Percentiles rank a stretch among this genome's conserved stretches.
Conservation (phyloP, 2,113 vertebrate species). For the Lycaon pictus region DNA sequence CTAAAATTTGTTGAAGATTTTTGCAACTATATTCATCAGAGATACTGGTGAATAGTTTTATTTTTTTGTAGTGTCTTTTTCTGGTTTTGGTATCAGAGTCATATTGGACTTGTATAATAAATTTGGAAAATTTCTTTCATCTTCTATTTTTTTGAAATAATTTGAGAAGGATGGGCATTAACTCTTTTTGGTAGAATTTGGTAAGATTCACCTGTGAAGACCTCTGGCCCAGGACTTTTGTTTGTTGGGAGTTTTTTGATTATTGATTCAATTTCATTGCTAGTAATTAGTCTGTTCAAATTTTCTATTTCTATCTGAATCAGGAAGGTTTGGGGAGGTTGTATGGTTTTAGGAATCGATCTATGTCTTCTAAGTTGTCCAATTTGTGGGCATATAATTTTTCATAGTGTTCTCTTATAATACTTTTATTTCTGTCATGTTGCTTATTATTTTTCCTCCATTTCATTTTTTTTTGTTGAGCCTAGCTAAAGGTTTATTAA, state of each 20-base stretch:
- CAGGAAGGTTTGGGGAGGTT: not conserved
- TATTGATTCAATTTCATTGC: not conserved
- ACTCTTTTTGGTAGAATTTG: not conserved
- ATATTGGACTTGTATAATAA: not conserved
- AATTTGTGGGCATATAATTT: not conserved
- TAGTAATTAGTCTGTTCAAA: not conserved
- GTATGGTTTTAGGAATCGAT: not conserved
- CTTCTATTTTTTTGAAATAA: not conserved
- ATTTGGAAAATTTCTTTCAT: not conserved
- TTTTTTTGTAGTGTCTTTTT: not conserved
- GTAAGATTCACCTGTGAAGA: not conserved
- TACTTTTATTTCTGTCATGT: not conserved
- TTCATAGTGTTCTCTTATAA: not conserved
- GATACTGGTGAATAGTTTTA: not conserved
- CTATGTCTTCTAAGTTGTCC: not conserved
- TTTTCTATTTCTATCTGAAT: not conserved
- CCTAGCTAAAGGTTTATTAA: not conserved
- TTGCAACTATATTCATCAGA: not conserved
- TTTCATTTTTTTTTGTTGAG: not conserved
- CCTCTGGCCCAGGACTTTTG: not conserved
- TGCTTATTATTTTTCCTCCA: not conserved
- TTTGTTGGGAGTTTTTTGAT: not conserved
- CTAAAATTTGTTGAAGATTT: not conserved
- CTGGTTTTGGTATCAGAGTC: not conserved
- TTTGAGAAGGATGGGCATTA: not conserved